Evolutionary conservation across 1,140 invertebrate genomes (phyloP), one percentile per base, ranked within the genome.

Genomic region (Lucilia cuprina): DNA sequence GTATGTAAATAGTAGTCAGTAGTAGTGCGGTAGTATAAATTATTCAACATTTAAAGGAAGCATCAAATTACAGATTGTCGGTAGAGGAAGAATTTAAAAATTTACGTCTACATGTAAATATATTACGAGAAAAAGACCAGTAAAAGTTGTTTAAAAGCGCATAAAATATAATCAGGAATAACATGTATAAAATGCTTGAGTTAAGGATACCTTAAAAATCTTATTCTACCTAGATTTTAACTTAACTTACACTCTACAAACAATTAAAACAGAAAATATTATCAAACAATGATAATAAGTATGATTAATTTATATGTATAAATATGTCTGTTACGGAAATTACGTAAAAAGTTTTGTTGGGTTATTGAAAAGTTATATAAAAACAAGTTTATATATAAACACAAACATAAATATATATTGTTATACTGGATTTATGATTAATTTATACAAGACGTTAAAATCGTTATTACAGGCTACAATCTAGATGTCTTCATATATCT

Each of bases 341-440:
- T 60, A n/a, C 5, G 7, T 14, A 60, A n/a, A 17, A 60, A n/a
- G 1, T 0, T 60, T 60, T 60, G 55, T 14, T 60, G 55, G 55
- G 55, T 60, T 60, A 60, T 60, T 41, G 10, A 14, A 60, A 60
- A 60, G 14, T n/a, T n/a, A 60, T 60, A 60, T n/a, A 60, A 60
- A 30, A n/a, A 60, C 55, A 12, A 60, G 55, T 17, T 60, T 14
- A 60, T n/a, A 60, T 60, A n/a, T 30, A 35, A 75, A 75, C n/a
- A 35, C n/a, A 34, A 25, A 25, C 21, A 75, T 12, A 60, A 2
- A 60, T n/a, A 60, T 60, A 60, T 60, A n/a, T 60, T 60, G 13
- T 60, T 17, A 60, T 50, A 75, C 65, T 47, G 84, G 80, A 84
- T 84, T 84, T 84, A 84, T 84, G 84, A 84, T 84, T 84, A 84